A percentile compares a stretch with the other conserved stretches of the same genome.
Evolutionary conservation across 2,888 invertebrate species (phyloP).

Genomic region (Caenorhabditis doughertyi): DNA sequence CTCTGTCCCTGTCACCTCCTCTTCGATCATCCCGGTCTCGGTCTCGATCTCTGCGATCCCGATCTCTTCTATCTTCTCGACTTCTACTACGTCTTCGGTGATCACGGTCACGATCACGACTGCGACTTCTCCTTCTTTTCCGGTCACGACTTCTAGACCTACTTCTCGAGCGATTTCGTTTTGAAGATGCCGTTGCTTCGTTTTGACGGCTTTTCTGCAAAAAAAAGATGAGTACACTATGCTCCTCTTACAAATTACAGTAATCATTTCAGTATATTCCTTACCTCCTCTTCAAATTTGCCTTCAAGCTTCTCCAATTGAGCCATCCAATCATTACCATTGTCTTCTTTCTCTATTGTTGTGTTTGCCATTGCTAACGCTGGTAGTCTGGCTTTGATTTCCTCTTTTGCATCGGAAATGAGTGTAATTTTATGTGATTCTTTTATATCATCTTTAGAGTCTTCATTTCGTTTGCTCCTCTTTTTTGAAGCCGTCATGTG

Average conservation of each 20-base stretch:
- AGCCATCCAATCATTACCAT: constrained; percentile 83
- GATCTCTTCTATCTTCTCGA: constrained; percentile 13
- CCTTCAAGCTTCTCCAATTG: constrained; percentile 84
- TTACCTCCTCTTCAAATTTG: constrained; percentile 76
- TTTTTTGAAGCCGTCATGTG: constrained; percentile 87
- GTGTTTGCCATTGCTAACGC: constrained; percentile 85
- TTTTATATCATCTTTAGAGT: constrained; percentile 78
- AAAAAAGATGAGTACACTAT: too few species aligned
- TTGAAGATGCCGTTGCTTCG: constrained; percentile 3
- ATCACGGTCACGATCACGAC: constrained; percentile 57
- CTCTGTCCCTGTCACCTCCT: constrained; percentile 29
- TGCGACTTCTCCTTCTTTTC: constrained; percentile 59
- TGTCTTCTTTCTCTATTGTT: constrained; percentile 67
- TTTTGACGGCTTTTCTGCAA: constrained; percentile 28
- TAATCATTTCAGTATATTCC: neutral
- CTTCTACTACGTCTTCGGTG: constrained; percentile 34
- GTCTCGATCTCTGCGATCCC: constrained; percentile 40
- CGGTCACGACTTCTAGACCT: constrained; percentile 60
- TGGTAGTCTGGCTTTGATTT: constrained; percentile 80
- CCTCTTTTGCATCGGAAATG: constrained; percentile 81
- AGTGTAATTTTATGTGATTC: constrained; percentile 77
- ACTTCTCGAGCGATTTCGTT: constrained; percentile 43
- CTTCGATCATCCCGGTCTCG: constrained; percentile 40
- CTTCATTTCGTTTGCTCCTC: constrained; percentile 80
- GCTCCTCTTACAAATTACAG: too few species aligned